A percentile compares a stretch with the other conserved stretches of the same genome.
Conservation (phyloP, 2,888 invertebrate species). For the Rapana venosa region DNA sequence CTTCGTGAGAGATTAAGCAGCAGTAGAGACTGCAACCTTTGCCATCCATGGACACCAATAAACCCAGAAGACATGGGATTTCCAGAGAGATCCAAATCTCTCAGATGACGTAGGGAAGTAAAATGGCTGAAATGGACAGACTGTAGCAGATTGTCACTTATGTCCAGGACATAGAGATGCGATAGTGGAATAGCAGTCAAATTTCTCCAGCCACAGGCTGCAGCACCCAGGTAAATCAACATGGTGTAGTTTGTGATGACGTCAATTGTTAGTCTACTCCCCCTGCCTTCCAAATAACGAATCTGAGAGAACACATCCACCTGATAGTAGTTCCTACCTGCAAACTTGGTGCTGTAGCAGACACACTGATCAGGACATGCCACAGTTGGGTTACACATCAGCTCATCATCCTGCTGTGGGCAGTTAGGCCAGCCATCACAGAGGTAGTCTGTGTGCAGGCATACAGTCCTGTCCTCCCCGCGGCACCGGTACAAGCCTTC, state of each 20-base stretch:
- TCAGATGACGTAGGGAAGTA: not conserved
- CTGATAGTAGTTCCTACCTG: not conserved
- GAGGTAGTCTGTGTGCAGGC: not conserved
- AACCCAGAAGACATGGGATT: not conserved
- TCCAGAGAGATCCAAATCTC: not conserved
- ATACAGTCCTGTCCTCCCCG: not conserved
- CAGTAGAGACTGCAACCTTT: not conserved
- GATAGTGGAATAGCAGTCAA: not conserved
- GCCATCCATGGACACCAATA: not conserved
- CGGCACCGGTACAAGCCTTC: not conserved
- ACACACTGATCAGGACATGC: not conserved
- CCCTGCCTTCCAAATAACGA: not conserved
- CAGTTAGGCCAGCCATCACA: not conserved
- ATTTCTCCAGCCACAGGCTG: not conserved
- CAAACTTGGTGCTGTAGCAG: not conserved
- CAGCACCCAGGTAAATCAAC: not conserved
- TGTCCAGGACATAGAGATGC: not conserved
- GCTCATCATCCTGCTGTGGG: not conserved
- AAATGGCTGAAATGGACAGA: not conserved
- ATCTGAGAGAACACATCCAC: not conserved
- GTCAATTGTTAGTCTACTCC: not conserved
- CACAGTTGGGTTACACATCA: not conserved
- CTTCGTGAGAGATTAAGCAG: not conserved
- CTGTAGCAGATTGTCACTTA: not conserved
- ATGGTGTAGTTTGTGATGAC: not conserved